A percentile compares a stretch with the other conserved stretches of the same genome.
These are phyloP conservation scores for Arrhopalites spinosus DNA, from an alignment of 2,888 invertebrate genomes.

Conservation along the genomic window DNA sequence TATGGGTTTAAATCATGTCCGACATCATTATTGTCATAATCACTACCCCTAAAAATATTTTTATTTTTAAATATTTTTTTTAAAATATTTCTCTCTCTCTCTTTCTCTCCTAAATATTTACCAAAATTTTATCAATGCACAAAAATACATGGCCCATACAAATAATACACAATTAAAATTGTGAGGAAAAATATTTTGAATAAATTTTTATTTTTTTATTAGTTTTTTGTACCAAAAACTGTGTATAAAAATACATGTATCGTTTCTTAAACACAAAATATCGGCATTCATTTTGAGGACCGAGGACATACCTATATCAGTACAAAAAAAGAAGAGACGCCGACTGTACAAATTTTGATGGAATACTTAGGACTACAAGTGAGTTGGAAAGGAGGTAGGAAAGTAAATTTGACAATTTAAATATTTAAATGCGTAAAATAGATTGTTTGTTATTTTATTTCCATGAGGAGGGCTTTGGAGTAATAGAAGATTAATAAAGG, in stretches of 20 bases:
- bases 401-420: not conserved
- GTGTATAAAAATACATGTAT: not conserved
- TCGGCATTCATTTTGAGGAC: not conserved
- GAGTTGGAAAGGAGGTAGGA: not conserved
- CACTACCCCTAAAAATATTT: too few species aligned
- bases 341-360: too few species aligned
- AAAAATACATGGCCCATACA: not conserved
- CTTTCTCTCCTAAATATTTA: not conserved
- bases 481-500: conserved; percentile 12
- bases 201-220: too few species aligned
- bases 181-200: too few species aligned
- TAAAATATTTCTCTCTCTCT: not conserved
- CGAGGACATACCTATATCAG: not conserved
- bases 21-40: too few species aligned
- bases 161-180: too few species aligned
- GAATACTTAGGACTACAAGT: not conserved
- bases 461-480: not conserved
- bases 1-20: too few species aligned
- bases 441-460: not conserved
- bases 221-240: too few species aligned
- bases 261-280: not conserved
- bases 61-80: not conserved
- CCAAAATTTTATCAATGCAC: too few species aligned
- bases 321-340: not conserved
- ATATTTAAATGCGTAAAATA: not conserved